phyloP scores from a whole-genome alignment of 2,797 vertebrate species.

The Sebastes ruberrimus region DNA sequence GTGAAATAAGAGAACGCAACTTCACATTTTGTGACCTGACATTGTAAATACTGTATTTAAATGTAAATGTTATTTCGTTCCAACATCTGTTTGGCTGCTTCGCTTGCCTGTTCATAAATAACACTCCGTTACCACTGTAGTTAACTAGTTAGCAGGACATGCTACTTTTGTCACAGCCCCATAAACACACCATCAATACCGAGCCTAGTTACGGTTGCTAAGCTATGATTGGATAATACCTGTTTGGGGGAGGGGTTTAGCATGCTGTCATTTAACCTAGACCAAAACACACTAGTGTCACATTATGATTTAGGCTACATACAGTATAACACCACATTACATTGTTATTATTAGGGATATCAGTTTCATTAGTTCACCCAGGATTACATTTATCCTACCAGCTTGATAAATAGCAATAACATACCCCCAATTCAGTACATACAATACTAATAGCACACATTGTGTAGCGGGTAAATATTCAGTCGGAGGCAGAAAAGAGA shows the following conservation, averaged over 20 bases:
- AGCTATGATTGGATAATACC: background rate
- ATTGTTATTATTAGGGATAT: background rate
- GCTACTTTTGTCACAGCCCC: background rate
- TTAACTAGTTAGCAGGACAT: background rate
- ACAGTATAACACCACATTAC: background rate
- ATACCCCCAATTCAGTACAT: background rate
- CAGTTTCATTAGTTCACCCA: background rate
- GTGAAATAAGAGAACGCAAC: too few species aligned
- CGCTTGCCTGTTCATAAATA: background rate
- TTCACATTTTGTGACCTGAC: too few species aligned
- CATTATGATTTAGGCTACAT: background rate
- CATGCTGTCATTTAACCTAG: background rate
- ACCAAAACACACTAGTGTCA: background rate
- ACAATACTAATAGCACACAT: background rate
- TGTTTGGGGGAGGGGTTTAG: background rate
- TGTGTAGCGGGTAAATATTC: background rate
- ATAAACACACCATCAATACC: background rate
- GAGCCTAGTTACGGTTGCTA: background rate
- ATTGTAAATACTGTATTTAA: too few species aligned
- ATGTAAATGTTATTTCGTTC: background rate
- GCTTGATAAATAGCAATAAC: slow-evolving; percentile 8
- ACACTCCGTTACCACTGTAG: background rate
- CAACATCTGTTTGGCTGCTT: background rate
- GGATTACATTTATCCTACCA: background rate
- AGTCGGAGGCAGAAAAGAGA: background rate